Evolutionary conservation across 2,113 vertebrate genomes (phyloP), one percentile per base, ranked within the genome.

Genomic region (Campylomormyrus numenius): DNA sequence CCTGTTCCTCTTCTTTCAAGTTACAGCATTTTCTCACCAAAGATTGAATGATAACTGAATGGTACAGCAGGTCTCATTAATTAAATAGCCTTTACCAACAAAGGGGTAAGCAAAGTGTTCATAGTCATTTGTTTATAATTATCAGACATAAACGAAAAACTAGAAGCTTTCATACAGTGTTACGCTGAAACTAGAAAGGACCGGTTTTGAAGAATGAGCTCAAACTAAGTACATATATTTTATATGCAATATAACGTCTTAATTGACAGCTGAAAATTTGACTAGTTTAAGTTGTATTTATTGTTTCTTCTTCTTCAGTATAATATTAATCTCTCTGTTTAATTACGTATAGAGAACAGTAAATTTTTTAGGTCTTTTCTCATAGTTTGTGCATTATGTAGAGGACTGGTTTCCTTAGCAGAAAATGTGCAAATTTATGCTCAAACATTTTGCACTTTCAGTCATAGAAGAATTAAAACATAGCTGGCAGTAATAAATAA

Each of bases 41-140:
- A 87, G 56, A 66, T 42, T 50, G 46, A 89, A 66, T 31, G 5
- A 52, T 80, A 39, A 90, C 80, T 89, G 88, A 31, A 87, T 31
- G 77, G 87, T 89, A 87, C 62, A 88, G 39, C 83, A 3, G 39
- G 45, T 74, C 42, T 42, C 52, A 53, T 85, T 88, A 88, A 90
- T 92, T 90, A 92, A 91, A 70, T 58, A 42, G 87, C 45, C 15
- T 39, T 31, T n/a, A 46, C 31, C n/a, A 27, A 58, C 70, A 88
- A 88, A 90, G 74, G 62, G 13, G 31, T 45, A 87, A n/a, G 87
- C 62, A 39, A 8, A 21, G 17, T 46, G 83, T 62, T 88, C 88
- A 50, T 89, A 89, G 74, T 52, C 66, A 27, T 19, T 84, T 21
- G 74, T 53, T 42, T 62, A 88, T 87, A 84, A 90, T 88, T 49